Evolutionary conservation across 1,140 invertebrate species (phyloP).

Genomic region (Aphelenchoides fujianensis): DNA sequence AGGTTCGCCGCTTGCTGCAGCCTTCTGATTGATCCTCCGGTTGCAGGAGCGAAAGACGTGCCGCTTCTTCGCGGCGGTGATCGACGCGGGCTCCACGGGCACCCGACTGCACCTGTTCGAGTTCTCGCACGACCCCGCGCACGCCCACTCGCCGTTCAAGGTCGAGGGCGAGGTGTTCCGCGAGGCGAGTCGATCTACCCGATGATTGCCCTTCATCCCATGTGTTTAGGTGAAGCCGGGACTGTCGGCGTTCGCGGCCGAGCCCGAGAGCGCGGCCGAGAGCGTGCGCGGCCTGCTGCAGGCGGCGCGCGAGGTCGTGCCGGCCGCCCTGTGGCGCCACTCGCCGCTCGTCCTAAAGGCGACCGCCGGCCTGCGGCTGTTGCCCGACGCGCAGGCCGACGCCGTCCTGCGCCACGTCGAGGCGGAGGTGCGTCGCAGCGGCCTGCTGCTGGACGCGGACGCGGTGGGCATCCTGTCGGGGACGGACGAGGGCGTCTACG

Average conservation of each 20-base stretch:
- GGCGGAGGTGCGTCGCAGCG: slow-evolving; percentile 70
- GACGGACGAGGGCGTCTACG: slow-evolving; percentile 74
- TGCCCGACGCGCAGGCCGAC: slow-evolving; percentile 75
- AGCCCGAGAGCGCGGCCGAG: slow-evolving; percentile 74
- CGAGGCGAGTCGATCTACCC: slow-evolving; percentile 65
- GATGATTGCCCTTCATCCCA: neutral
- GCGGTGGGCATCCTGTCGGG: slow-evolving; percentile 88
- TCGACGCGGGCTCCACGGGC: slow-evolving; percentile 92
- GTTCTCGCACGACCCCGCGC: slow-evolving; percentile 68
- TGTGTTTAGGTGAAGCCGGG: slow-evolving; percentile 72
- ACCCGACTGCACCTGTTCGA: slow-evolving; percentile 83
- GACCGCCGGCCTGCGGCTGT: slow-evolving; percentile 82
- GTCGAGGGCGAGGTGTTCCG: slow-evolving; percentile 78
- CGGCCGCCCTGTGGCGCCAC: slow-evolving; percentile 70
- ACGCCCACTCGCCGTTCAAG: slow-evolving; percentile 70
- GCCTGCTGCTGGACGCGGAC: slow-evolving; percentile 72
- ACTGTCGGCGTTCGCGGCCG: slow-evolving; percentile 77
- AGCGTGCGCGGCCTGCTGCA: slow-evolving; percentile 73
- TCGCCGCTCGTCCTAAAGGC: slow-evolving; percentile 76
- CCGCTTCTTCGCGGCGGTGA: slow-evolving; percentile 79
- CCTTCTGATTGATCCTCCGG: neutral
- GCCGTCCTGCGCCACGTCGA: slow-evolving; percentile 69
- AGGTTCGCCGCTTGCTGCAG: slow-evolving; percentile 20
- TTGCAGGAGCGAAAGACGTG: slow-evolving; percentile 52
- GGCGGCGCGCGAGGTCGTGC: slow-evolving; percentile 75